Base-by-base conservation (phyloP, 2,797 vertebrate species). In the Morelia viridis region DNA sequence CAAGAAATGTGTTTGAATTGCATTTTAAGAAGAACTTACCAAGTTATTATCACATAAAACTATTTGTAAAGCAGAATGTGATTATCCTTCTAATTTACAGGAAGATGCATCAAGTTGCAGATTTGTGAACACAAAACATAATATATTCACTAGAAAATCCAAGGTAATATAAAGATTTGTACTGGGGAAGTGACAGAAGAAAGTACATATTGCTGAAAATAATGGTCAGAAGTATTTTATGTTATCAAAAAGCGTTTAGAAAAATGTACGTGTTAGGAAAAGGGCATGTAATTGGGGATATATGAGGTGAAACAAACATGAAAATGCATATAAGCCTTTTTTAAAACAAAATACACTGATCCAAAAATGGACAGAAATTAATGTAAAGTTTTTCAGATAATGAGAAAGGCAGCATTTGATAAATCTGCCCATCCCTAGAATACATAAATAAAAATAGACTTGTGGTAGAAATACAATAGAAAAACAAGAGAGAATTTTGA, bases 401-500 rank as follows among this genome's bases (percentile, higher is more conserved):
- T 31, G 31, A 68, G 13, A 68, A 68, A 68, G 65, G 31, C 65
- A 68, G n/a, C 65, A 68, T 68, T 68, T 31, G 31, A 31, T n/a
- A 68, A 68, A 68, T 68, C n/a, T 68, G 13, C 64, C n/a, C 28
- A n/a, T 65, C 28, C 4, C 11, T 13, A 57, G 26, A 53, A 84
- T 84, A 13, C 19, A 88, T 62, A 88, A 88, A 91, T 64, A 83
- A 80, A 71, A 24, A 53, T 22, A 88, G n/a, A 35, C 12, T 35
- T 94, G 89, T 58, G 41, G 41, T 93, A 93, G 22, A 93, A 87
- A 35, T 9, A 35, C 46, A 91, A 64, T 31, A 68, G n/a, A 31
- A 87, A 93, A 90, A 87, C 87, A 92, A 53, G 61, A 90, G 58
- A 91, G 91, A 87, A 31, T 26, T 90, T 95, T 92, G 76, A 94